phyloP scores from a whole-genome alignment of 2,888 invertebrate genomes.

The Melinaea marsaeus region DNA sequence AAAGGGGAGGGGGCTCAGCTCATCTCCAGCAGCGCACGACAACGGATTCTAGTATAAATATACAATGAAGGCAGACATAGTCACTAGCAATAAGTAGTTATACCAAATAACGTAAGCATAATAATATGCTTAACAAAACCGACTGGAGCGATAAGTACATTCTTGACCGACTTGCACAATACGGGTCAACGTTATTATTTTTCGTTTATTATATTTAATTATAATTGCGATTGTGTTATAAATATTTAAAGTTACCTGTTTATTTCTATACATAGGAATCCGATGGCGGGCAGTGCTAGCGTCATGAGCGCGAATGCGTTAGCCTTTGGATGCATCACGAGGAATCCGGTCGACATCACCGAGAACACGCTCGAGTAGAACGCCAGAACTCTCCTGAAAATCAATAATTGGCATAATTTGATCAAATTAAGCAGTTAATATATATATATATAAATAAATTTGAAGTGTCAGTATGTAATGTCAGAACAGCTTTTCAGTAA shows the following conservation, averaged over 20 bases:
- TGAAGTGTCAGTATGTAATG: too few relatives aligned
- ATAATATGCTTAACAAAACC: neutral
- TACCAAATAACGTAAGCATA: too few relatives aligned
- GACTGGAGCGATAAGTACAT: too few relatives aligned
- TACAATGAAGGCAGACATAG: too few relatives aligned
- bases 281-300: constrained; percentile 83
- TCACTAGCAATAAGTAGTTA: too few relatives aligned
- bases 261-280: constrained; percentile 82
- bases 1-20: too few relatives aligned
- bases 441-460: too few relatives aligned
- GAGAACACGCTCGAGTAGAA: constrained; percentile 78
- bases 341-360: constrained; percentile 81
- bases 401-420: neutral
- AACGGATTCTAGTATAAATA: too few relatives aligned
- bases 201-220: constrained; percentile 1
- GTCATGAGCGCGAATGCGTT: constrained; percentile 90
- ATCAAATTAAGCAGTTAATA: too few relatives aligned
- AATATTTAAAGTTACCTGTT: constrained; percentile 76
- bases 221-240: constrained; percentile 6
- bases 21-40: too few relatives aligned
- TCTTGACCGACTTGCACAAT: too few relatives aligned
- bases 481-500: too few relatives aligned
- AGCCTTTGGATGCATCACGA: constrained; percentile 86
- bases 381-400: constrained; percentile 79
- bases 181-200: neutral